Evolutionary conservation across 2,797 vertebrate species (phyloP), one percentile per base, ranked within the genome.

Genomic region (Zalophus californianus): DNA sequence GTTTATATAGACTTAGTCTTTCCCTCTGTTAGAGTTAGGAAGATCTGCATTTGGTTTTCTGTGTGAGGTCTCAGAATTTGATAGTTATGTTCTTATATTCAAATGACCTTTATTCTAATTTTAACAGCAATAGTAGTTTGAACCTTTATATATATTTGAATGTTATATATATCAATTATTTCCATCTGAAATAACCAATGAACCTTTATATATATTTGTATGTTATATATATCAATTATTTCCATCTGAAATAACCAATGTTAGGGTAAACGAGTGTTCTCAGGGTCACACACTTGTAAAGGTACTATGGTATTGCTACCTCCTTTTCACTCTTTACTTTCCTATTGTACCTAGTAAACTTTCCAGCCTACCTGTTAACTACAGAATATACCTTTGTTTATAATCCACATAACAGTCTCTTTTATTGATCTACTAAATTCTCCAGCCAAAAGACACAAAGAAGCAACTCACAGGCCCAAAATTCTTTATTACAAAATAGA

Each of bases 361-460:
- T 79, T 83, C 35, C 35, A 72, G 11, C 32, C 54, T 80, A 7
- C 21, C 1, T 77, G 66, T 62, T 88, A 25, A 66, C 85, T 91
- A 48, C 2, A 85, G 66, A 48, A 62, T 62, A 62, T 50, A 29
- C 64, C 21, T 97, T 91, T 90, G 44, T 94, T 89, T 95, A 68
- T 87, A 86, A 89, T 93, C 25, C 20, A 86, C 32, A 56, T 66
- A 72, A 83, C 35, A 75, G 25, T 96, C 32, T 58, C 10, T 84
- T 94, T 96, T 86, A 85, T 41, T 79, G 1, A 60, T 77, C 23
- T 87, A 48, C 77, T 64, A 78, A 91, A 62, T 88, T 91, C 32
- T 86, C n/a, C 60, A 94, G 25, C 35, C 66, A 68, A 72, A 88
- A 78, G 75, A n/a, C 79, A 88, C 15, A 92, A 95, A 79, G n/a